A percentile compares a stretch with the other conserved stretches of the same genome.
These are phyloP conservation scores for Amblyteles armatorius DNA, from an alignment of 2,888 invertebrate genomes.

Conservation along the genomic window DNA sequence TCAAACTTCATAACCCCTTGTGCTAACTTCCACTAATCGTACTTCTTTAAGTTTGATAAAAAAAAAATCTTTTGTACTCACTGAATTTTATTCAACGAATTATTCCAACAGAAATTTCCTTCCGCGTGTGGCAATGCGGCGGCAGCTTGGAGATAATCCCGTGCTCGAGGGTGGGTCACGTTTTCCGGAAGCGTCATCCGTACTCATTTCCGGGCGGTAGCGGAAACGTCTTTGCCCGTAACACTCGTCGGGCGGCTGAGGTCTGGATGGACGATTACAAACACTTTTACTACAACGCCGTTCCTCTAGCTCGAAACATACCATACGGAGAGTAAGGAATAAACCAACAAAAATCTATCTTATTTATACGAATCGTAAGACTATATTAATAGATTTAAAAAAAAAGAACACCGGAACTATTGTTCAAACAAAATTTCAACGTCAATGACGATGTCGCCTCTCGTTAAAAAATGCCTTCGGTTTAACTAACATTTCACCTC, in stretches of 20 bases:
- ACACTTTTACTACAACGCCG: conserved; percentile 96
- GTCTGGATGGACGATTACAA: conserved; percentile 99
- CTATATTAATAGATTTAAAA: not conserved
- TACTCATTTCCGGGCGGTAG: conserved; percentile 99
- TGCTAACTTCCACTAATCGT: not conserved
- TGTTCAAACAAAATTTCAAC: not conserved
- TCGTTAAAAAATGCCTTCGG: not conserved
- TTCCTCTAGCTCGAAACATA: conserved; percentile 95
- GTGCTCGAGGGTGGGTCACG: conserved; percentile 97
- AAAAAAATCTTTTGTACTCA: not conserved
- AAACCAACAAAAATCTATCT: not conserved
- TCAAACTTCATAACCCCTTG: too few relatives aligned
- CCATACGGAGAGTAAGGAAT: conserved; percentile 94
- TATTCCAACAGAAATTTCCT: conserved; percentile 88
- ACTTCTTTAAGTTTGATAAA: not conserved
- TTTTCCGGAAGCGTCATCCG: conserved; percentile 98
- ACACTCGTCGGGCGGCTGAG: conserved; percentile 98
- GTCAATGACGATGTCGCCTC: not conserved
- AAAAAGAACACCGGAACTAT: not conserved
- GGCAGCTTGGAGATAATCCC: conserved; percentile 98
- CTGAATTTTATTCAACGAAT: conserved; percentile 27
- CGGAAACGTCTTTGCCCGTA: conserved; percentile 97
- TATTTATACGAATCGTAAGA: not conserved
- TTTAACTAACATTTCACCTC: conserved; percentile 29
- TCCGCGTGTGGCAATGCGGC: conserved; percentile 99